A percentile compares a stretch with the other conserved stretches of the same genome.
These are phyloP conservation scores for Petrocephalus zakoni DNA, from an alignment of 2,113 vertebrate genomes.

Conservation along the genomic window DNA sequence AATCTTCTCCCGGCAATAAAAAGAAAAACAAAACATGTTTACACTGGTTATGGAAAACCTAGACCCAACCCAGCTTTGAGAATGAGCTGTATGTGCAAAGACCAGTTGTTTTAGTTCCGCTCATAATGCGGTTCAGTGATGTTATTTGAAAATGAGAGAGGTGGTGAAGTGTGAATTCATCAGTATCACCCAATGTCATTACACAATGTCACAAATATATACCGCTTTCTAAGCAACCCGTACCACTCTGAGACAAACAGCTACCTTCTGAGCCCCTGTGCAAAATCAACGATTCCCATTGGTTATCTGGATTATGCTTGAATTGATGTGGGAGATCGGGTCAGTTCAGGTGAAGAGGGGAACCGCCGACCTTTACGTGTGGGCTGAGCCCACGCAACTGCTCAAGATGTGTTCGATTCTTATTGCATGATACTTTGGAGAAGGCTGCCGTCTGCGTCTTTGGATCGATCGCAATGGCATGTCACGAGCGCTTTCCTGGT, in stretches of 20 bases:
- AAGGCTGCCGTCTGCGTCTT: neutral
- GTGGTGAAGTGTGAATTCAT: neutral
- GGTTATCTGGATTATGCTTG: neutral
- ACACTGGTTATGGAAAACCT: neutral
- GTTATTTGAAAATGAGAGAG: neutral
- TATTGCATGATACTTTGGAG: neutral
- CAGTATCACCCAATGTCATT: neutral
- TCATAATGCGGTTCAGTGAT: neutral
- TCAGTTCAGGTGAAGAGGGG: neutral
- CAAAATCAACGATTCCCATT: neutral
- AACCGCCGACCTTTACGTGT: neutral
- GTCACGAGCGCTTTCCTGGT: neutral
- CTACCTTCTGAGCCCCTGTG: neutral
- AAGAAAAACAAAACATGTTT: neutral
- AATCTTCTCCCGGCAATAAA: neutral
- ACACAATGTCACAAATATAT: neutral
- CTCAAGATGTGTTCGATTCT: neutral
- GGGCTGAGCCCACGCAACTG: neutral
- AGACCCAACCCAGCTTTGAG: neutral
- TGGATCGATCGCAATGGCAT: neutral
- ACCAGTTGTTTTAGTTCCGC: neutral
- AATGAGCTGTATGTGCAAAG: neutral
- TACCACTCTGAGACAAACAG: neutral
- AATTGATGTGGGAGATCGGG: neutral
- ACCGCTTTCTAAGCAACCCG: neutral